A percentile compares a stretch with the other conserved stretches of the same genome.
Conservation (phyloP, 2,888 invertebrate genomes). For the Lomographa bimaculata region DNA sequence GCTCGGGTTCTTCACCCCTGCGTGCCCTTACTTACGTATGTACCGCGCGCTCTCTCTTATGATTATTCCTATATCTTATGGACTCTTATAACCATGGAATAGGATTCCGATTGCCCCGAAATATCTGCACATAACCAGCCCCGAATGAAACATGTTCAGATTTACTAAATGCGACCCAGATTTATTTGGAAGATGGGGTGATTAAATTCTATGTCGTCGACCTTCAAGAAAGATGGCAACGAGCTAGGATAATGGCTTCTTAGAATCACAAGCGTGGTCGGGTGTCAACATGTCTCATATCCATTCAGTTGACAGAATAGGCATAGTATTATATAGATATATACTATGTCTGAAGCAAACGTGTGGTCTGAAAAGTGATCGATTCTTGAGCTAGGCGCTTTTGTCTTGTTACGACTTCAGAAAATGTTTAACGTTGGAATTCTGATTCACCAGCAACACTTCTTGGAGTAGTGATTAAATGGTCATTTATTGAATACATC, state of each 20-base stretch:
- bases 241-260: slow-evolving; percentile 3
- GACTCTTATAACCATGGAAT: slow-evolving; percentile 33
- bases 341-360: slow-evolving; percentile 3
- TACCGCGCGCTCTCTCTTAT: slow-evolving; percentile 40
- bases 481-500: slow-evolving; percentile 27
- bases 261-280: slow-evolving; percentile 15
- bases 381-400: slow-evolving; percentile 11
- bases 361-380: slow-evolving; percentile 9
- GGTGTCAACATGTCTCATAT: slow-evolving; percentile 16
- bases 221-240: slow-evolving; percentile 28
- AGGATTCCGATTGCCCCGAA: slow-evolving; percentile 31
- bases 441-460: slow-evolving; percentile 29
- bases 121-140: slow-evolving; percentile 31
- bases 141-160: slow-evolving; percentile 27
- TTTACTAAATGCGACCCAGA: slow-evolving; percentile 26
- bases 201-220: slow-evolving; percentile 29
- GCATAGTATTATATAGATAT: neutral
- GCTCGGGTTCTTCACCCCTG: slow-evolving; percentile 67
- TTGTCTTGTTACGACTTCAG: slow-evolving; percentile 9
- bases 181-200: slow-evolving; percentile 32
- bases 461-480: slow-evolving; percentile 22
- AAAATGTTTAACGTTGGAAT: slow-evolving; percentile 22
- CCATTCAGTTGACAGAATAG: no score
- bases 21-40: slow-evolving; percentile 51
- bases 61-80: slow-evolving; percentile 40